Percentiles rank a stretch among this genome's conserved stretches.
Conservation (phyloP, 2,113 vertebrate species). For the Entomyzon cyanotis region DNA sequence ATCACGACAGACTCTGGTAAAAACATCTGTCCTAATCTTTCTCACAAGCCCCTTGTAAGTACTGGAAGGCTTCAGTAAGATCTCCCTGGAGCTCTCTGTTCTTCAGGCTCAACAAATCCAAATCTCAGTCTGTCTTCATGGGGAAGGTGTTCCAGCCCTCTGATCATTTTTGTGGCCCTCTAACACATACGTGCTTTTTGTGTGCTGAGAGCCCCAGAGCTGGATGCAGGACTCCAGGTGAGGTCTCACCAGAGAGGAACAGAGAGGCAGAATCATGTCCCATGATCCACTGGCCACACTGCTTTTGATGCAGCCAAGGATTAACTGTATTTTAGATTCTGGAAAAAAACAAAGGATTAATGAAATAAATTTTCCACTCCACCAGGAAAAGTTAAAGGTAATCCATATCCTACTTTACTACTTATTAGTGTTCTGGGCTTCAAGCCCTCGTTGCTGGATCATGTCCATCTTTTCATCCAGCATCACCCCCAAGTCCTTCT, state of each 20-base stretch:
- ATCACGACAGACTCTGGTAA: not conserved
- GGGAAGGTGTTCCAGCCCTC: accelerated
- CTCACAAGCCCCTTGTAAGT: not conserved
- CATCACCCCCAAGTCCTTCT: not conserved
- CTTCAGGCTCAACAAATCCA: not conserved
- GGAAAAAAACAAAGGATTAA: not conserved
- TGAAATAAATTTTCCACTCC: not conserved
- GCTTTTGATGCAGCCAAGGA: not conserved
- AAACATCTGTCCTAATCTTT: not conserved
- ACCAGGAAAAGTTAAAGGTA: not conserved
- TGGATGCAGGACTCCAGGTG: not conserved
- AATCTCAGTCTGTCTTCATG: not conserved
- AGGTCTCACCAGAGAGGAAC: not conserved
- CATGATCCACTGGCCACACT: accelerated
- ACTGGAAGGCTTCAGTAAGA: not conserved
- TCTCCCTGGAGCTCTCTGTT: not conserved
- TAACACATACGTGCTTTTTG: not conserved
- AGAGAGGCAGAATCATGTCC: not conserved
- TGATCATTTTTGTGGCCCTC: not conserved
- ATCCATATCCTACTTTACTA: not conserved
- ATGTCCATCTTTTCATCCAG: not conserved
- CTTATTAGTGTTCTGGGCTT: not conserved
- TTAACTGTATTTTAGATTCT: not conserved
- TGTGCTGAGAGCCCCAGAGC: not conserved
- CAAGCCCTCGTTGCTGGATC: not conserved